A percentile compares a stretch with the other conserved stretches of the same genome.
Conservation (phyloP, 2,888 invertebrate species). For the Idaea biselata region DNA sequence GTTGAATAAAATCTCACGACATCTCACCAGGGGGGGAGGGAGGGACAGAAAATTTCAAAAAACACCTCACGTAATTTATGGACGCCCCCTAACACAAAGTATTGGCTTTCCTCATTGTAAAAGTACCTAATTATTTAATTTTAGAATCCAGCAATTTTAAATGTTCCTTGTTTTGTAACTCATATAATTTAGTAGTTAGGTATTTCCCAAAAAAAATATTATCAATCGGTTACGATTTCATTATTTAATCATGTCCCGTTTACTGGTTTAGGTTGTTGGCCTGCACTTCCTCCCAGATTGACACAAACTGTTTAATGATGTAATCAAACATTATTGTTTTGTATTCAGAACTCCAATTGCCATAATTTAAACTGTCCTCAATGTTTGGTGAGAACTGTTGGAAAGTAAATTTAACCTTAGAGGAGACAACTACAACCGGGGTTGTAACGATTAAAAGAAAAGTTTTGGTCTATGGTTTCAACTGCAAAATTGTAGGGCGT, state of each 20-base stretch:
- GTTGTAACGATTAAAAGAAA: too few relatives aligned
- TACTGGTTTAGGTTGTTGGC: slow-evolving; percentile 42
- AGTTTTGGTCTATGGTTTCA: too few relatives aligned
- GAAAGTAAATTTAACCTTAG: background rate
- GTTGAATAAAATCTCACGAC: too few relatives aligned
- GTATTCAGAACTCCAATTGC: slow-evolving; percentile 10
- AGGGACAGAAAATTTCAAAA: too few relatives aligned
- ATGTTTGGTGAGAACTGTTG: background rate
- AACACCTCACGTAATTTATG: too few relatives aligned
- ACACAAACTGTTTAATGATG: slow-evolving; percentile 38
- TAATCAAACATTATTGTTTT: slow-evolving; percentile 19
- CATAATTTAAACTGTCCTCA: slow-evolving; percentile 4
- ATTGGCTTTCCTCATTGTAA: too few relatives aligned
- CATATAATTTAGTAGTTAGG: background rate
- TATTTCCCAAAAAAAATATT: slow-evolving; percentile 9
- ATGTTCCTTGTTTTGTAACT: background rate
- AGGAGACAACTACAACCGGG: too few relatives aligned
- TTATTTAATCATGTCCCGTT: slow-evolving; percentile 36
- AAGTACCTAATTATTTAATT: too few relatives aligned
- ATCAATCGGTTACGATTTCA: slow-evolving; percentile 20
- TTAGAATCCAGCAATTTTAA: too few relatives aligned
- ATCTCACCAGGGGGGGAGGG: too few relatives aligned
- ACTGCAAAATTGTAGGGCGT: too few relatives aligned
- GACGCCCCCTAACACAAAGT: too few relatives aligned
- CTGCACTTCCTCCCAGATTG: slow-evolving; percentile 52